Evolutionary conservation across 1,140 invertebrate genomes (phyloP).

Genomic region (Hydropsyche tenuis): DNA sequence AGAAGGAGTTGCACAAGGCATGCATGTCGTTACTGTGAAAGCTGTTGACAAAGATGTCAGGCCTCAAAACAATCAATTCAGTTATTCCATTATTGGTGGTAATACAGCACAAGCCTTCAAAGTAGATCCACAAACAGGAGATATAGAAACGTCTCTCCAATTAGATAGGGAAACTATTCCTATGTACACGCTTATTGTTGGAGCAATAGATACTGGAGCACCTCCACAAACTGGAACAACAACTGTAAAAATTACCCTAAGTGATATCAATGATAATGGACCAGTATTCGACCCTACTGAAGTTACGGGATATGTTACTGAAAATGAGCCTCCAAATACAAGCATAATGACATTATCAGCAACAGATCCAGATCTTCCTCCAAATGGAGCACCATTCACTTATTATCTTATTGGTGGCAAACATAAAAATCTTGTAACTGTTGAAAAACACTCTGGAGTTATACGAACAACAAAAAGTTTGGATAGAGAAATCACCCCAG

Average conservation of each 20-base stretch:
- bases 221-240: conserved; percentile 89
- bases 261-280: conserved; percentile 93
- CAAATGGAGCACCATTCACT: conserved; percentile 89
- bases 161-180: conserved; percentile 85
- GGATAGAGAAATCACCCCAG: conserved; percentile 81
- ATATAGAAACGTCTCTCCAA: conserved; percentile 76
- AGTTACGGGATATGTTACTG: conserved; percentile 77
- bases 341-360: conserved; percentile 85
- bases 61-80: conserved; percentile 90
- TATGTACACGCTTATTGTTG: conserved; percentile 82
- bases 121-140: conserved; percentile 85
- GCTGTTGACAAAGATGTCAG: conserved; percentile 91
- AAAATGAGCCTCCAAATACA: conserved; percentile 87
- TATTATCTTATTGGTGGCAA: conserved; percentile 81
- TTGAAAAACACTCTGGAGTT: conserved; percentile 81
- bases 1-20: conserved; percentile 77
- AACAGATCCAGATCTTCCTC: conserved; percentile 88
- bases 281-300: conserved; percentile 79
- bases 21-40: conserved; percentile 78
- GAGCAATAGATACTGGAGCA: conserved; percentile 86
- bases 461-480: conserved; percentile 79
- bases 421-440: conserved; percentile 76
- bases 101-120: conserved; percentile 85
- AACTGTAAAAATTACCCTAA: conserved; percentile 76
- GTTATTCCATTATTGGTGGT: conserved; percentile 87